Evolutionary conservation across 2,888 invertebrate species (phyloP).

Genomic region (Drosophila quinaria): DNA sequence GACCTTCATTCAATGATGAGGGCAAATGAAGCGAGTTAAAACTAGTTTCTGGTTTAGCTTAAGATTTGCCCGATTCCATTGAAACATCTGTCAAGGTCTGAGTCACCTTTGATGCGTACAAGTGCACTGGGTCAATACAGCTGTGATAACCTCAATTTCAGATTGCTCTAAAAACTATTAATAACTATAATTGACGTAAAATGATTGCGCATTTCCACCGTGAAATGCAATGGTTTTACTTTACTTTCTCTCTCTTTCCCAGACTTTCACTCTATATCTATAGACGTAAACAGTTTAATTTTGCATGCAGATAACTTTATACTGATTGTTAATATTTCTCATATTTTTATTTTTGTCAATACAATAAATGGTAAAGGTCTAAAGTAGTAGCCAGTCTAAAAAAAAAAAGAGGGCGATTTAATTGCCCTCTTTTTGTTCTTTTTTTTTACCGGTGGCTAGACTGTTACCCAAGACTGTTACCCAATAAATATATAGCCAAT

Average conservation of each 20-base stretch:
- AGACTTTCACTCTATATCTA: background rate
- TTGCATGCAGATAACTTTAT: background rate
- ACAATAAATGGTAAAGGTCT: no score
- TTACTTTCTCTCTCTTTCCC: conserved; percentile 9
- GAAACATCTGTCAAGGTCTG: conserved; percentile 1
- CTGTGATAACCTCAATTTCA: conserved; percentile 3
- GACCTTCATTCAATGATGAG: conserved; percentile 40
- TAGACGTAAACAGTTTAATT: no score
- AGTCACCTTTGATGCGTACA: conserved; percentile 3
- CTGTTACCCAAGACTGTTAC: no score
- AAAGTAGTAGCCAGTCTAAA: no score
- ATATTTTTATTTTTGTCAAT: background rate
- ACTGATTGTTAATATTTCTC: background rate
- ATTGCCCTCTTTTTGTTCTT: no score
- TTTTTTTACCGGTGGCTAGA: no score
- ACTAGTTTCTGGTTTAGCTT: conserved; percentile 27
- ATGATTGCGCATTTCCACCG: background rate
- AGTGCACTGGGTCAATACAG: conserved; percentile 7
- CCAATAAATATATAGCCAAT: no score
- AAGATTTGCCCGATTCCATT: conserved; percentile 14
- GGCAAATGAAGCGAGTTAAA: conserved; percentile 26
- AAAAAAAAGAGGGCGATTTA: no score
- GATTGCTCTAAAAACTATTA: background rate
- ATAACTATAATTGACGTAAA: background rate
- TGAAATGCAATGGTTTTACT: background rate